Evolutionary conservation across 1,140 invertebrate genomes (phyloP), one percentile per base, ranked within the genome.

Genomic region (Varroa destructor): DNA sequence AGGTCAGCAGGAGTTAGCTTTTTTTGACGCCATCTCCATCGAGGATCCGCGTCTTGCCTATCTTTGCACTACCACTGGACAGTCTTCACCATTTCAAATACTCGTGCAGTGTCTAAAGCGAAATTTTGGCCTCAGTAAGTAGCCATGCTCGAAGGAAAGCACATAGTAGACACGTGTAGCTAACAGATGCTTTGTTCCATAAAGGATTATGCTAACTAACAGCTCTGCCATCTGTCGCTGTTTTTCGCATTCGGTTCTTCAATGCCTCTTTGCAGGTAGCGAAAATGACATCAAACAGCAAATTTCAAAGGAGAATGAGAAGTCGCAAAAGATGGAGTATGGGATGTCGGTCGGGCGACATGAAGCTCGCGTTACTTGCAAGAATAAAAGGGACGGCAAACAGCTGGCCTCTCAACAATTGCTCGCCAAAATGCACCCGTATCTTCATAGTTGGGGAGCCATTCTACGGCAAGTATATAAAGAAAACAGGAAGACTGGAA

Each of bases 381-480:
- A 92, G 77, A 97, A 97, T 81, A 97, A 97, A 81, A 86, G 91
- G 76, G 93, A 94, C 77, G 94, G 93, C n/a, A 97, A 97, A 80
- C 94, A 98, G 78, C 82, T 89, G 75, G 93, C 93, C 10, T 91
- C 93, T 14, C 94, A 97, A 81, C 87, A 89, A n/a, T 93, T 98
- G 75, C 79, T 98, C 46, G 89, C 95, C 76, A 76, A 79, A 71
- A 80, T 95, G 43, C 93, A 96, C 83, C 91, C 93, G 0, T 90
- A 97, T 78, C 89, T 97, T 55, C 86, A 85, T 10, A 92, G 88
- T n/a, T 97, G 93, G 91, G 93, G 93, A 55, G 93, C 92, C 0
- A 82, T 98, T 43, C 79, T 98, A 6, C 84, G 92, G 46, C 8
- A 8, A 51, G 46, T 25, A 25, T 25, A 25, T 25, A 8, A 25